Evolutionary conservation across 2,888 invertebrate genomes (phyloP), one percentile per base, ranked within the genome.

Genomic region (Dryobotodes eremita): DNA sequence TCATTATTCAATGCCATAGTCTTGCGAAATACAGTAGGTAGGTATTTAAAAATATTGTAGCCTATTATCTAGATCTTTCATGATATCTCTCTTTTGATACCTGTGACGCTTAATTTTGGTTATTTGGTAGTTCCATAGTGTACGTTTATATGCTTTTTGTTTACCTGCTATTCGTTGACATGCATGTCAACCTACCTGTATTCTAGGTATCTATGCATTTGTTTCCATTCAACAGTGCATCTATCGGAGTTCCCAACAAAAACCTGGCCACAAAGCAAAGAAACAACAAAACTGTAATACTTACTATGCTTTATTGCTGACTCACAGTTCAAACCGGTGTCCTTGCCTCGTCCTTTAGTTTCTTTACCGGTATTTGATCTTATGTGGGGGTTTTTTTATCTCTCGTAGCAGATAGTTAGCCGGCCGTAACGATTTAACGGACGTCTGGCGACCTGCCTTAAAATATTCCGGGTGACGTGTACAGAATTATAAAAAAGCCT

Each of bases 361-460:
- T 90, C 85, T 85, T 88, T 87, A 88, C 84, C 89, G 82, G 84
- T 88, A 75, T 85, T 88, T 76, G 82, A 79, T 88, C 86, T 88
- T 85, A 86, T 83, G 83, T 80, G 81, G 80, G 83, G 76, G 72
- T 86, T 91, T 91, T 48, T 91, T 91, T 88, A 82, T 85, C 79
- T 73, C 86, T 89, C 86, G 81, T 86, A 83, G 88, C 89, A 80
- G 86, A 84, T 86, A 87, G n/a, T 85, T 90, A 88, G 83, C 91
- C 92, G 90, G 84, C 92, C 92, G 92, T 92, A 90, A 91, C 92
- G 85, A 86, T 90, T 92, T 93, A 92, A 94, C 94, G 93, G 94
- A 90, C 90, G 85, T 85, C 83, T 86, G 77, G 82, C 89, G 92
- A 94, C 92, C 92, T 94, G 91, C 92, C 91, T 91, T 93, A 92